Evolutionary conservation across 2,113 vertebrate genomes (phyloP), one percentile per base, ranked within the genome.

Genomic region (Mustela nigripes): DNA sequence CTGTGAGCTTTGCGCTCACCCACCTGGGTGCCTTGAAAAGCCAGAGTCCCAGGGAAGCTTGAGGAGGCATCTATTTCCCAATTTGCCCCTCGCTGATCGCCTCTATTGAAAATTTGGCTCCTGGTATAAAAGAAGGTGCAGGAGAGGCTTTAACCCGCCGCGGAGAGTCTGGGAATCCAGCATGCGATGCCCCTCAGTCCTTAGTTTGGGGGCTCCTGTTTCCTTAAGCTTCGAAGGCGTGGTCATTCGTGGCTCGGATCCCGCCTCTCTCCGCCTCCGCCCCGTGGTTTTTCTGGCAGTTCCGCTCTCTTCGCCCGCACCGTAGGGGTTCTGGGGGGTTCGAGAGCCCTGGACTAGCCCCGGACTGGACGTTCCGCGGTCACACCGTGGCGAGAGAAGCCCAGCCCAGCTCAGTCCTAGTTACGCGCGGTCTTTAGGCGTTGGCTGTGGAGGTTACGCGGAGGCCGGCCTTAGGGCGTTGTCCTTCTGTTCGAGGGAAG

Each of bases 271-370:
- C 22, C 11, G 16, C n/a, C 79, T 62, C 31, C 19, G n/a, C 65
- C 11, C 10, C 0, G 65, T 19, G 2, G 7, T 22, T 67, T 28
- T 33, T 26, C 48, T 31, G 5, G 1, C 48, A 76, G 50, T 63
- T 60, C 67, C 50, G 11, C 80, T 24, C 36, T 19, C 71, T 48
- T 11, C 0, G 65, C 65, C 0, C 5, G 15, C 74, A 2, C 5
- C 2, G 60, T 5, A 67, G 28, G 50, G 21, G 50, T 33, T n/a
- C 31, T 0, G 16, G 5, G 56, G 71, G 24, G 39, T 56, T 39
- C 0, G 6, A 19, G 11, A 3, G 2, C 11, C 1, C 0, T 16
- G 58, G 5, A 15, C 50, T 33, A 3, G 2, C 11, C 1, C 0
- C 11, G 58, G 5, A 11, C 60, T 28, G 1, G 15, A 36, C 1